These are phyloP conservation scores for Myzus persicae DNA, from an alignment of 1,140 invertebrate genomes.

Conservation along the genomic window DNA sequence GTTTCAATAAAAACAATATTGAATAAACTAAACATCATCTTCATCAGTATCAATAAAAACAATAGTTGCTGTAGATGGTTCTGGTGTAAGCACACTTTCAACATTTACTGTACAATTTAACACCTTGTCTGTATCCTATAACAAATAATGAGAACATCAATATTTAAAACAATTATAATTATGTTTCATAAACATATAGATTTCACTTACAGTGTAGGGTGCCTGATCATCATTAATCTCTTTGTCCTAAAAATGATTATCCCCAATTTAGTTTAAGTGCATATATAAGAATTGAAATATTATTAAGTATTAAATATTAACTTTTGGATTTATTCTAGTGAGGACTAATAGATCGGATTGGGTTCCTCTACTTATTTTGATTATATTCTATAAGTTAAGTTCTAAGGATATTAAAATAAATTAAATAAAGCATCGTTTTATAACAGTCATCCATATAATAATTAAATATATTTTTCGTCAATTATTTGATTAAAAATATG, in stretches of 20 bases:
- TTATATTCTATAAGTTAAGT: background rate
- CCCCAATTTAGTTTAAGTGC: background rate
- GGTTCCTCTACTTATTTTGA: background rate
- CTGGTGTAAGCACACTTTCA: slow-evolving; percentile 9
- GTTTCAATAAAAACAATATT: background rate
- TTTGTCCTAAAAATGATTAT: background rate
- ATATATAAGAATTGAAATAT: background rate
- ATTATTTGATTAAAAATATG: background rate
- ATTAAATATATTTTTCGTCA: background rate
- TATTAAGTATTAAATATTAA: background rate
- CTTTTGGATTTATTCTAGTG: background rate
- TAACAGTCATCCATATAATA: background rate
- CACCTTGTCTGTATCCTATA: background rate
- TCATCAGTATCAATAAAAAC: slow-evolving; percentile 38
- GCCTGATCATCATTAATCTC: background rate
- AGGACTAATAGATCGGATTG: background rate
- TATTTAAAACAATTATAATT: background rate
- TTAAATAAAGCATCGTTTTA: background rate
- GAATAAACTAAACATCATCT: slow-evolving; percentile 6
- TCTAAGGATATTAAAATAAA: background rate
- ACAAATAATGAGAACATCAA: slow-evolving; percentile 15
- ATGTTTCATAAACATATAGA: background rate
- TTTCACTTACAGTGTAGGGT: background rate
- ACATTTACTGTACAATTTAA: slow-evolving; percentile 34
- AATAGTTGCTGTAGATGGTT: slow-evolving; percentile 25